A percentile compares a stretch with the other conserved stretches of the same genome.
These are phyloP conservation scores for Acanthopleura granulata DNA, from an alignment of 2,888 invertebrate genomes.

Conservation along the genomic window DNA sequence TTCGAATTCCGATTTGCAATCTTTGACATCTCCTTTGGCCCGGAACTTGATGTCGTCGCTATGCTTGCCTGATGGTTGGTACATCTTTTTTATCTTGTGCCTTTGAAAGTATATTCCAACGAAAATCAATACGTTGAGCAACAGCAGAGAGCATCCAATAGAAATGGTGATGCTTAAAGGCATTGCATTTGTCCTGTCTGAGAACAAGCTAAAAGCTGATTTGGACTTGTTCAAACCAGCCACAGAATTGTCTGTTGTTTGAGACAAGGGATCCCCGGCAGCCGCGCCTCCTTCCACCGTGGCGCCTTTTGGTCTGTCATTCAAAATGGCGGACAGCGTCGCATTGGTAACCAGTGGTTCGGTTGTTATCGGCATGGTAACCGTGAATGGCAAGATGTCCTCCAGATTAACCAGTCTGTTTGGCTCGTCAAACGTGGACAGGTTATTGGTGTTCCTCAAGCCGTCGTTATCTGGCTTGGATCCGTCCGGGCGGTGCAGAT, in stretches of 20 bases:
- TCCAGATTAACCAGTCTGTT: constrained; percentile 76
- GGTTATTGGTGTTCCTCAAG: constrained; percentile 85
- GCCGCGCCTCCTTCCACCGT: background rate
- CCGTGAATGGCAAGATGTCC: background rate
- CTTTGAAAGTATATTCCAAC: constrained; percentile 90
- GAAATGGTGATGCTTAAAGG: constrained; percentile 77
- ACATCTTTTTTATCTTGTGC: constrained; percentile 55
- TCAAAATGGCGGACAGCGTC: background rate
- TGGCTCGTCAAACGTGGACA: constrained; percentile 86
- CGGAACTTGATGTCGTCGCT: constrained; percentile 15
- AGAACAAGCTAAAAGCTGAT: background rate
- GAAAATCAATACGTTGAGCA: constrained; percentile 92
- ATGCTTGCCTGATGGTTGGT: constrained; percentile 21
- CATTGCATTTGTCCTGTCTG: constrained; percentile 32
- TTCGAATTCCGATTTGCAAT: constrained; percentile 4
- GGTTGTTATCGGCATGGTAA: constrained; percentile 3
- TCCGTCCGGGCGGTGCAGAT: constrained; percentile 85
- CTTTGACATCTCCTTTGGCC: constrained; percentile 6
- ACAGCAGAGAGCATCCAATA: constrained; percentile 91
- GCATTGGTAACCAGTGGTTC: background rate
- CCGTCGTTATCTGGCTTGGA: constrained; percentile 87
- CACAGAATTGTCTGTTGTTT: background rate
- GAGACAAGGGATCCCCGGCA: background rate
- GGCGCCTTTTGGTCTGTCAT: background rate
- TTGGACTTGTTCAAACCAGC: background rate